Base-by-base conservation (phyloP, 1,140 invertebrate species). In the Sminthurinus signatus region DNA sequence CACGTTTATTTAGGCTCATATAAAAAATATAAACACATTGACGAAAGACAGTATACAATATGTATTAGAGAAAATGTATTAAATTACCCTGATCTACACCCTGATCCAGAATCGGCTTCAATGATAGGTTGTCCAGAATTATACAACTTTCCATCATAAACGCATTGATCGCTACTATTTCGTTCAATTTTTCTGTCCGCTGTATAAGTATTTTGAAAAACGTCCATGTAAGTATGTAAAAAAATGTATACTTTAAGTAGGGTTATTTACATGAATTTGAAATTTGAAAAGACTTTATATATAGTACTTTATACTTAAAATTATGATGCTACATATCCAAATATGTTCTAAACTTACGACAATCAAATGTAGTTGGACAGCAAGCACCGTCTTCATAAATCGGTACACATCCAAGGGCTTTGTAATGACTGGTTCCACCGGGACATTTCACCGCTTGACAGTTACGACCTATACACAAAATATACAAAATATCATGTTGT, bases 321-420 rank as follows among this genome's bases (percentile, higher is more conserved):
- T n/a, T n/a, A n/a, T n/a, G n/a, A n/a, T n/a, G n/a, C n/a, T n/a
- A n/a, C n/a, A n/a, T n/a, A n/a, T n/a, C n/a, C n/a, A n/a, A n/a
- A n/a, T n/a, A n/a, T n/a, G n/a, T n/a, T n/a, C n/a, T n/a, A n/a
- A n/a, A 62, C 62, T 67, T 65, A 70, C 65, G 72, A 60, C 73
- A 74, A 29, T 72, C 64, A 64, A 62, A 74, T 43, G 68, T 46
- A 14, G 68, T 71, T n/a, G 73, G 73, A 57, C 73, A 74, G 54
- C 73, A 74, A 8, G 70, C 59, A 58, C 67, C 57, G 10, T 55
- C 65, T 44, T 68, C 64, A 42, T 71, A 74, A 67, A 72, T 57
- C 21, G 73, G 73, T 28, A 64, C 60, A 55, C 73, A 74, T 19
- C 69, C 68, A 14, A 68, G 36, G 32, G 51, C 64, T 12, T 36